Conservation (phyloP, 2,113 vertebrate species). For the Oncorhynchus gorbuscha region DNA sequence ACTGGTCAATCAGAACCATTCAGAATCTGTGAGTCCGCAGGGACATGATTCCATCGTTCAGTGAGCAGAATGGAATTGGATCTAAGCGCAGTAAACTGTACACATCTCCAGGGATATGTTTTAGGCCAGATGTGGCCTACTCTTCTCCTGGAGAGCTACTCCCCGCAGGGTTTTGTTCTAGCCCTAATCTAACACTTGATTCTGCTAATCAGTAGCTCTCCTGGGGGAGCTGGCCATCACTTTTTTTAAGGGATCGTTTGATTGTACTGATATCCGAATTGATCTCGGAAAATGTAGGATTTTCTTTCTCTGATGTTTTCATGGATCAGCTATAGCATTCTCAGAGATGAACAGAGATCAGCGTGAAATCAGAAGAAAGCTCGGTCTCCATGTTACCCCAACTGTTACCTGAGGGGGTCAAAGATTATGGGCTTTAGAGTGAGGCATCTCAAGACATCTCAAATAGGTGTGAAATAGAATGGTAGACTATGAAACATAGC, state of each 20-base stretch:
- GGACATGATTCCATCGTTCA: background rate
- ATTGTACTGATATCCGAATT: background rate
- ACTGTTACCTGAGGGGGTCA: slow-evolving; percentile 62
- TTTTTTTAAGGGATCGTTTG: background rate
- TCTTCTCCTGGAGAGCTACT: too few relatives aligned
- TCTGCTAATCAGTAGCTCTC: too few relatives aligned
- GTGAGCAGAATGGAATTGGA: background rate
- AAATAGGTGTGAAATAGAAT: slow-evolving; percentile 53
- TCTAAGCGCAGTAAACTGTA: background rate
- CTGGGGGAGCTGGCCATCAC: too few relatives aligned
- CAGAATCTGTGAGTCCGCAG: background rate
- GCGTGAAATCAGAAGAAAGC: too few relatives aligned
- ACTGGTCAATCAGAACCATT: slow-evolving; percentile 1
- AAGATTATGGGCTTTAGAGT: slow-evolving; percentile 66
- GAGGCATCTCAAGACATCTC: slow-evolving; percentile 69
- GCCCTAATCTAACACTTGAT: too few relatives aligned
- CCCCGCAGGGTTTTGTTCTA: too few relatives aligned
- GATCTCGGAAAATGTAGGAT: background rate
- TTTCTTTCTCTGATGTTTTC: background rate
- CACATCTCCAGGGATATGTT: background rate
- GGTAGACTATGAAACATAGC: slow-evolving; percentile 35
- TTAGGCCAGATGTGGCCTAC: background rate
- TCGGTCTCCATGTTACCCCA: slow-evolving; percentile 20
- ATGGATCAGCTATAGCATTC: background rate
- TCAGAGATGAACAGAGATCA: too few relatives aligned